Evolutionary conservation across 92 coral and sea anemone species (phyloP), one percentile per base, ranked within the genome.

Genomic region (Palythoa heliodiscus): DNA sequence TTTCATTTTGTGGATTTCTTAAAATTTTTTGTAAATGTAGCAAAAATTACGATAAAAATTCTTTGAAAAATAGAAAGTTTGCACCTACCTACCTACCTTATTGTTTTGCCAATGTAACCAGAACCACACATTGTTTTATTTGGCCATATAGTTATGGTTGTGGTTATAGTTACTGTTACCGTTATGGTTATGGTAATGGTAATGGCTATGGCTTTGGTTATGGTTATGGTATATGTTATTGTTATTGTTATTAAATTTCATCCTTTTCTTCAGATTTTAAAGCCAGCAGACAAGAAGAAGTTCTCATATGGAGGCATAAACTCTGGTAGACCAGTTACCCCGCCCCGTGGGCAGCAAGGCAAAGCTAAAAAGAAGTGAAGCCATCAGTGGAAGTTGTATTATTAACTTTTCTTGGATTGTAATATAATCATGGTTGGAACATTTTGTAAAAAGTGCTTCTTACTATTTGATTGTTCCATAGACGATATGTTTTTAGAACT

Each of bases 261-360:
- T 58, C 15, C n/a, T 9, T 5, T 57, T 14, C 14, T 20, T 60
- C 23, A 96, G 99, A 96, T 96, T 73, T 83, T 96, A 70, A 96
- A 96, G 83, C 99, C 99, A 87, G 99, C 99, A 0, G 99, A 96
- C 98, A 96, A 96, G 85, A 96, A 95, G 89, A 96, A 96, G 87
- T 96, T 96, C 81, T 96, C 99, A 4, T 96, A 96, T 91, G 99
- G 99, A 16, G 97, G 99, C 19, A 86, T 96, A 29, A 92, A 91
- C 77, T 91, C 98, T 12, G 99, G 99, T 19, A 92, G 99, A 52
- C 99, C 99, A 29, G 95, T 96, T 48, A 96, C 99, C 17, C 99
- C 99, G 20, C 99, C 99, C 11, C 91, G 99, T 40, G 98, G 98
- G 38, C 99, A 94, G 74, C 94, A 92, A 82, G 94, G 94, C 86